Evolutionary conservation across 1,140 invertebrate genomes (phyloP), one percentile per base, ranked within the genome.

Genomic region (Megalonaias nervosa): DNA sequence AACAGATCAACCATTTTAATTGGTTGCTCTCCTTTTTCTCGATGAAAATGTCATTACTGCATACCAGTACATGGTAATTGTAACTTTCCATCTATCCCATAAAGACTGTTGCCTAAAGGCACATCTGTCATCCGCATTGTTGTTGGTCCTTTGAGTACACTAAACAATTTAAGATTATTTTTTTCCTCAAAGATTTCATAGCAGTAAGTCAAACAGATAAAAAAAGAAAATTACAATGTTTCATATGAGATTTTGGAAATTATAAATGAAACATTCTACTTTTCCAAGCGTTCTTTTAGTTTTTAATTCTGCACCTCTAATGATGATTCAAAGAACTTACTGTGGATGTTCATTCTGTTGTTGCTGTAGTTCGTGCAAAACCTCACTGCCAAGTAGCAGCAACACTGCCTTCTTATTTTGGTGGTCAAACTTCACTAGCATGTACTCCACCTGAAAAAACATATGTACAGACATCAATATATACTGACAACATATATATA

Each of bases 401-500:
- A 99, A 94, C 82, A 94, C 94, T 2, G 88, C 97, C 80, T 93
- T 94, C 90, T 96, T 94, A 59, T 95, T 94, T 74, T 94, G 93
- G 91, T 99, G 94, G 92, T 99, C 95, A 92, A 99, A 98, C 90
- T 97, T 97, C 0, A 99, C 94, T 57, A 99, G 93, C 86, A 98
- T 97, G 86, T 99, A 99, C 92, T 99, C 98, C 31, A 97, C 94
- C 89, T 90, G 82, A 62, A 79, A 72, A 26, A 23, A 17, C 26
- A 17, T 2, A 17, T 67, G 65, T 67, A 16, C 26, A 16, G 16
- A 67, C 21, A 19, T 19, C 60, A 61, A 19, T 16, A 61, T 61
- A 21, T 17, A 61, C 3, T 15, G 14, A n/a, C n/a, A n/a, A 61
- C 2, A 17, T 17, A 21, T 61, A 21, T 61, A 17, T 61, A 61